phyloP scores from a whole-genome alignment of 2,888 invertebrate species.

The Epicampocera succincta region DNA sequence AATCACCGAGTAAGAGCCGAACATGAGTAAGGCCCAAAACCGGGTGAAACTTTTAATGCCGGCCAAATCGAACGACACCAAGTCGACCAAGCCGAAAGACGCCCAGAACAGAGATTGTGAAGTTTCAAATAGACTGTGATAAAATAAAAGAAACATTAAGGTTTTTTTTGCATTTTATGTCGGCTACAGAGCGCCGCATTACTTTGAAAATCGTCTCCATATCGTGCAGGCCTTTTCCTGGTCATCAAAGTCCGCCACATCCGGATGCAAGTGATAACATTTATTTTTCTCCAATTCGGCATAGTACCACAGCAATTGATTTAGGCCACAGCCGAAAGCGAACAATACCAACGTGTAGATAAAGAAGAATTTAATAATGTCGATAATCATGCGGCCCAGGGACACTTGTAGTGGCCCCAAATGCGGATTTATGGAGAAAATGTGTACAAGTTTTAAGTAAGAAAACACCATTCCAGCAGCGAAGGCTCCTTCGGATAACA shows the following conservation, averaged over 20 bases:
- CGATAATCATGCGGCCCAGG: constrained; percentile 95
- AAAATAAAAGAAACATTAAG: constrained; percentile 5
- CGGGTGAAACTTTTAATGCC: constrained; percentile 98
- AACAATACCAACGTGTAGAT: constrained; percentile 96
- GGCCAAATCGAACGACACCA: constrained; percentile 95
- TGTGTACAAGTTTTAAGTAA: constrained; percentile 96
- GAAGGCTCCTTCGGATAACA: constrained; percentile 95
- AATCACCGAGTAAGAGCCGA: constrained; percentile 98
- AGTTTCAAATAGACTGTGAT: constrained; percentile 95
- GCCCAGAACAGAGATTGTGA: constrained; percentile 99
- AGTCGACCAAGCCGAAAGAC: constrained; percentile 96
- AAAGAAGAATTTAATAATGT: constrained; percentile 97
- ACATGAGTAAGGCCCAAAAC: constrained; percentile 98
- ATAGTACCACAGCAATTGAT: constrained; percentile 96
- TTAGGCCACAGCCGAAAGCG: constrained; percentile 97
- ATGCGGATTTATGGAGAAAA: constrained; percentile 98
- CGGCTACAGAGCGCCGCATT: constrained; percentile 63
- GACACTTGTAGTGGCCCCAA: constrained; percentile 96
- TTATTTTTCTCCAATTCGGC: constrained; percentile 93
- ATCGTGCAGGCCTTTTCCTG: constrained; percentile 92
- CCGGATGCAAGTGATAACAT: constrained; percentile 88
- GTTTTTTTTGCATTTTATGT: neutral
- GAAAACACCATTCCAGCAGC: constrained; percentile 99
- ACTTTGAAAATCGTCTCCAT: constrained; percentile 95
- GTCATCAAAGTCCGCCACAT: constrained; percentile 91